Conservation (phyloP, 2,113 vertebrate species). For the Piaya cayana region DNA sequence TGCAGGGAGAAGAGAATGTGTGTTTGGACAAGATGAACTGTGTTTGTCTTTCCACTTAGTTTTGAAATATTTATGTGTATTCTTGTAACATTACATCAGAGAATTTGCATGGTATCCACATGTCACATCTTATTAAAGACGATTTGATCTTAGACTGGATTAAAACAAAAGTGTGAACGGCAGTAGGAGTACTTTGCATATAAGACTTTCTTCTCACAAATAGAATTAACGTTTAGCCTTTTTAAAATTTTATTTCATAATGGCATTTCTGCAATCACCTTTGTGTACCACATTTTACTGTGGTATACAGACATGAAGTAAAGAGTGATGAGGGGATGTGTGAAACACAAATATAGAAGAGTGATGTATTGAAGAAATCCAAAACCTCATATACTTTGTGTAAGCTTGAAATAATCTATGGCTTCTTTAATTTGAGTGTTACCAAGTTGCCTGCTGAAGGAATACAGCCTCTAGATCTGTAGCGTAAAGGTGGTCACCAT, state of each 20-base stretch:
- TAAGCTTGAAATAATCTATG: background rate
- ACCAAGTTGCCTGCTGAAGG: background rate
- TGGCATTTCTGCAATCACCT: background rate
- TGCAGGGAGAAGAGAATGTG: constrained; percentile 11
- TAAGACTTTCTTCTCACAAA: background rate
- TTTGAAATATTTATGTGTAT: constrained; percentile 57
- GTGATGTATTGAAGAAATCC: background rate
- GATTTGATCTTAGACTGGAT: constrained; percentile 35
- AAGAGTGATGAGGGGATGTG: background rate
- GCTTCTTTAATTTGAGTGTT: background rate
- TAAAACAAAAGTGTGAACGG: background rate
- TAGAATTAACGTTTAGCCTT: background rate
- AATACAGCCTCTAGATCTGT: background rate
- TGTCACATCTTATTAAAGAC: constrained; percentile 4
- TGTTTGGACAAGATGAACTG: constrained; percentile 61
- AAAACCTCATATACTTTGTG: background rate
- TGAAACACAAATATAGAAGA: background rate
- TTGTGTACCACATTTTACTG: background rate
- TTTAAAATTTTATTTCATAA: background rate
- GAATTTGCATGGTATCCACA: constrained; percentile 37
- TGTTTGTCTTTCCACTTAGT: constrained; percentile 49
- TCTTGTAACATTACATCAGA: constrained; percentile 33
- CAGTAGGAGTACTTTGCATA: background rate
- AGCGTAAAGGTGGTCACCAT: background rate
- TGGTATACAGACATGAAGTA: background rate